phyloP scores from a whole-genome alignment of 2,113 vertebrate species.

The Cavia aperea region DNA sequence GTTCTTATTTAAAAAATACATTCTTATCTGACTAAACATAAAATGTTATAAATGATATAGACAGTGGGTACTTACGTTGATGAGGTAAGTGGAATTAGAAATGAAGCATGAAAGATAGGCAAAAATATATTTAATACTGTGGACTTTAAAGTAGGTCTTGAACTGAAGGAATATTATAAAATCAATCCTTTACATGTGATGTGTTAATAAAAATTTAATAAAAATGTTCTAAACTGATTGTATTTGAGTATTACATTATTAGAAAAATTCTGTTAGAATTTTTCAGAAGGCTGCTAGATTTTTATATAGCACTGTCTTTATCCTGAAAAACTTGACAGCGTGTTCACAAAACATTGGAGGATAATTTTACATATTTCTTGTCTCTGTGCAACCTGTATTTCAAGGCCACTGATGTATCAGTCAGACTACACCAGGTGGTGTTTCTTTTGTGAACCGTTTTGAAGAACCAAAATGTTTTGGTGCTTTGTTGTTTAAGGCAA shows the following conservation, averaged over 20 bases:
- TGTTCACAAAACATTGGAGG: background rate
- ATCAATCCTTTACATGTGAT: background rate
- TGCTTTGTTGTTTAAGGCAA: background rate
- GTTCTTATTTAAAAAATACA: background rate
- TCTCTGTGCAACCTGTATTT: background rate
- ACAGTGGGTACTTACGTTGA: background rate
- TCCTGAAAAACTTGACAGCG: background rate
- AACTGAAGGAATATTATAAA: slow-evolving; percentile 3
- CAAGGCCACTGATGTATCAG: background rate
- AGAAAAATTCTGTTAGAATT: slow-evolving; percentile 19
- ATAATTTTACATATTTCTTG: background rate
- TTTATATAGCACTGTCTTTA: background rate
- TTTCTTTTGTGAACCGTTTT: background rate
- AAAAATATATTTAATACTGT: background rate
- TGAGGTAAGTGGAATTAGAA: background rate
- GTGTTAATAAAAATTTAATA: background rate
- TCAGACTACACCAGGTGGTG: background rate
- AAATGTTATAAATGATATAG: background rate
- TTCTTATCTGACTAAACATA: background rate
- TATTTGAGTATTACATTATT: background rate
- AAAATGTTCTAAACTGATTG: background rate
- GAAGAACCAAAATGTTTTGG: background rate
- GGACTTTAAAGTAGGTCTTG: background rate
- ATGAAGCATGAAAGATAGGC: background rate
- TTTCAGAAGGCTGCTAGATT: background rate